phyloP scores from a whole-genome alignment of 30 jellyfish, hydroid and myxozoan genomes.

The Turritopsis rubra region DNA sequence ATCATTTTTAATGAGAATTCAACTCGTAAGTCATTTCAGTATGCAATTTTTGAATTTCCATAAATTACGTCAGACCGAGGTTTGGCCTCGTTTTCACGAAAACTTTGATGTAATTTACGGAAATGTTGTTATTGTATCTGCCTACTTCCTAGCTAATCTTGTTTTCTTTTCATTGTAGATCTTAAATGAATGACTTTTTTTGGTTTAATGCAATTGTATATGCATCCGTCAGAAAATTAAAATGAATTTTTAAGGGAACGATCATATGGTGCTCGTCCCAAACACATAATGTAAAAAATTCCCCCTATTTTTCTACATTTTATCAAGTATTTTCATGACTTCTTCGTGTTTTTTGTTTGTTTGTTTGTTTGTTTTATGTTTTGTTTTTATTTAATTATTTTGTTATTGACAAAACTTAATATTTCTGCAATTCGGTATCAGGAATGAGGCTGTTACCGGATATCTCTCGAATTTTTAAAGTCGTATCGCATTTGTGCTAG shows the following conservation, averaged over 20 bases:
- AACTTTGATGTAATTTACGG: too few species aligned
- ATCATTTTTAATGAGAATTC: conserved; percentile 53
- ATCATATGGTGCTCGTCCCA: neutral
- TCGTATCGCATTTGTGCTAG: too few species aligned
- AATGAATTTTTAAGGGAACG: neutral
- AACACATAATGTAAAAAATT: neutral
- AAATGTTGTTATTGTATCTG: neutral
- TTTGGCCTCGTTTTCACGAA: too few species aligned
- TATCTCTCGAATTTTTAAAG: too few species aligned
- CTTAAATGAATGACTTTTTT: neutral
- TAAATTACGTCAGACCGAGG: too few species aligned
- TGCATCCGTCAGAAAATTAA: neutral
- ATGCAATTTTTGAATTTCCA: too few species aligned
- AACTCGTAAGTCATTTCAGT: neutral
- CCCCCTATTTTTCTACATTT: neutral
- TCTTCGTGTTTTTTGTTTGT: neutral
- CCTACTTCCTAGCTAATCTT: neutral
- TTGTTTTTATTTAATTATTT: neutral
- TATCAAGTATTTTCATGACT: neutral
- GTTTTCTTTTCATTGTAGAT: neutral
- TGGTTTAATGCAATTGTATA: neutral
- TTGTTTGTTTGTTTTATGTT: neutral
- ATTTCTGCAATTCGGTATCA: neutral
- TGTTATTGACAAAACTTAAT: too few species aligned
- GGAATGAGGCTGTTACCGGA: too few species aligned